These are phyloP conservation scores for Calephelis nemesis DNA, from an alignment of 1,140 invertebrate species.

Conservation along the genomic window DNA sequence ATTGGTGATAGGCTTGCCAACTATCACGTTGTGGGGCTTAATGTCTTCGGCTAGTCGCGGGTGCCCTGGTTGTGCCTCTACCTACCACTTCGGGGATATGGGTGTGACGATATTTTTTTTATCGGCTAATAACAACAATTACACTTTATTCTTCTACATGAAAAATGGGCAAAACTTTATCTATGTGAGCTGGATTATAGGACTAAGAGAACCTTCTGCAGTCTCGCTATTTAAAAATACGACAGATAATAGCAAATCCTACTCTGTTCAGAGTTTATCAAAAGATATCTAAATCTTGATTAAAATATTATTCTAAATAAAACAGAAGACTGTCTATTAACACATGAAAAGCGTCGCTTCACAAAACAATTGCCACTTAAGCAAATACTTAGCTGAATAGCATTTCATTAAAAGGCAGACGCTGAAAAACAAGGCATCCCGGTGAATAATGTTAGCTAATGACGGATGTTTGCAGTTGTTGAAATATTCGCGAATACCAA, in stretches of 20 bases:
- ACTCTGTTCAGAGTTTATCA: not conserved
- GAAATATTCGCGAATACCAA: constrained; percentile 51
- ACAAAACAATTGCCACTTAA: constrained; percentile 42
- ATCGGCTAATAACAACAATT: too few relatives aligned
- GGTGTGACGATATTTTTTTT: too few relatives aligned
- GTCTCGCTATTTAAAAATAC: too few relatives aligned
- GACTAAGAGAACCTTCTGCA: not conserved
- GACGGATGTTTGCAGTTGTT: constrained; percentile 64
- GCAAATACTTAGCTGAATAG: constrained; percentile 44
- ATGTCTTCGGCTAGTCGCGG: too few relatives aligned
- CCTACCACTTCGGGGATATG: too few relatives aligned
- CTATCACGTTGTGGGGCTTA: too few relatives aligned
- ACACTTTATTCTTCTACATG: too few relatives aligned
- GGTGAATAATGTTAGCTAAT: constrained; percentile 67
- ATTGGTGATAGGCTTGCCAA: too few relatives aligned
- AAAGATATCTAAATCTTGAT: constrained; percentile 11
- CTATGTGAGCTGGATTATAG: too few relatives aligned
- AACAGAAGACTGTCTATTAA: constrained; percentile 34
- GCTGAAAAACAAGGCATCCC: constrained; percentile 54
- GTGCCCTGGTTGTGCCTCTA: too few relatives aligned
- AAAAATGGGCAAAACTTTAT: too few relatives aligned
- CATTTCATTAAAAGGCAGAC: constrained; percentile 58
- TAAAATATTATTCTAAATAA: constrained; percentile 7
- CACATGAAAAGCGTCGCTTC: constrained; percentile 36
- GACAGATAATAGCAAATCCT: too few relatives aligned